These are phyloP conservation scores for Creontiades dilutus DNA, from an alignment of 2,888 invertebrate species.

Conservation along the genomic window DNA sequence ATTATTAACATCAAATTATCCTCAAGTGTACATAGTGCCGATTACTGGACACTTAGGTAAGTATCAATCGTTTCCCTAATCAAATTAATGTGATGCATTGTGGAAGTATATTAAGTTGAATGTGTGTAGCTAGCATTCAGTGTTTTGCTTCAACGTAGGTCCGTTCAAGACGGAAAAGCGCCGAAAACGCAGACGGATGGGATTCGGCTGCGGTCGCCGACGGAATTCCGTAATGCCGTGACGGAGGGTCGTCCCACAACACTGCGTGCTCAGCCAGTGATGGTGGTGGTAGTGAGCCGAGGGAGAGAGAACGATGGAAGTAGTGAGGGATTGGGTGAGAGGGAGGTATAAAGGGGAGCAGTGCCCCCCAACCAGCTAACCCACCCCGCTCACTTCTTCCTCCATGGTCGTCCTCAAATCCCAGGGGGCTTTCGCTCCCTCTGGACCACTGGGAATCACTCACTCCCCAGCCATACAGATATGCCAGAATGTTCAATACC, in stretches of 20 bases:
- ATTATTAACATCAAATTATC: no score
- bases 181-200: background rate
- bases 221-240: slow-evolving; percentile 14
- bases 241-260: slow-evolving; percentile 22
- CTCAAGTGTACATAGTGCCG: no score
- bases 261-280: background rate
- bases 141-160: no score
- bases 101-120: no score
- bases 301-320: background rate
- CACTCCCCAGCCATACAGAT: slow-evolving; percentile 46
- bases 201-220: slow-evolving; percentile 4
- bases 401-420: background rate
- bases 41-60: no score
- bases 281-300: background rate
- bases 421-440: slow-evolving; percentile 35
- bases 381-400: background rate
- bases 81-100: no score
- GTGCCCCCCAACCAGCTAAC: no score
- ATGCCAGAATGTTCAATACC: slow-evolving; percentile 47
- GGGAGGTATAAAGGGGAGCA: background rate
- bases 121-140: no score
- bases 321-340: background rate
- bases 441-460: slow-evolving; percentile 50
- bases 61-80: no score
- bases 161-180: background rate